Evolutionary conservation across 2,888 invertebrate species (phyloP), one percentile per base, ranked within the genome.

Genomic region (Gymnocheta viridis): DNA sequence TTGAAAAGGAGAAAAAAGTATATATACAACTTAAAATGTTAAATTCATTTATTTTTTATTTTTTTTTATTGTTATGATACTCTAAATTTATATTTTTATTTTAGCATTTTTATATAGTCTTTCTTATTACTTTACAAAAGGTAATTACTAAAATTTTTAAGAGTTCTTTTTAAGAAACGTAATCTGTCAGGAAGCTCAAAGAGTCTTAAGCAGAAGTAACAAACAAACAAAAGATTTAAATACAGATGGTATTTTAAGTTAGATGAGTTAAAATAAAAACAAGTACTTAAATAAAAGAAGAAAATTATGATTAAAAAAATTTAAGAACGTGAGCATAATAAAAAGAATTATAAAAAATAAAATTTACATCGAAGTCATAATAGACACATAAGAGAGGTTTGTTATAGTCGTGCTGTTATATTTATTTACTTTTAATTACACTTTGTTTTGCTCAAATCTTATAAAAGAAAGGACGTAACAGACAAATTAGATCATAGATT

Each of bases 61-160:
- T 44, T 41, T 44, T 81, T 62, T 74, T 51, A 51, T 77, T 78
- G 67, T 67, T 78, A 54, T 60, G 19, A 51, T 70, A 62, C 47
- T 66, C 29, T 27, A 14, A 44, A 47, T 38, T 66, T 56, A 17
- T 49, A 12, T 73, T 27, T 70, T 41, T 64, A 24, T 54, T 44
- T 10, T 19, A 10, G 4, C 0, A 38, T 66, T 51, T 62, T 19
- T 44, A 70, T 32, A 14, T 17, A 19, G 4, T 38, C 10, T 29
- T 64, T 66, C 44, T 56, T 51, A 56, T 74, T 76, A 22, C 56
- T 70, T 70, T 64, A 38, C 22, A 22, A 66, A 72, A 72, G 51
- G 51, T 64, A 72, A 79, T 70, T 72, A 79, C 32, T 17, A 64
- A 19, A 4, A 70, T 56, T 54, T 64, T 51, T 10, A 62, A 51